phyloP scores from a whole-genome alignment of 2,888 invertebrate genomes.

The Andrena trimmerana region DNA sequence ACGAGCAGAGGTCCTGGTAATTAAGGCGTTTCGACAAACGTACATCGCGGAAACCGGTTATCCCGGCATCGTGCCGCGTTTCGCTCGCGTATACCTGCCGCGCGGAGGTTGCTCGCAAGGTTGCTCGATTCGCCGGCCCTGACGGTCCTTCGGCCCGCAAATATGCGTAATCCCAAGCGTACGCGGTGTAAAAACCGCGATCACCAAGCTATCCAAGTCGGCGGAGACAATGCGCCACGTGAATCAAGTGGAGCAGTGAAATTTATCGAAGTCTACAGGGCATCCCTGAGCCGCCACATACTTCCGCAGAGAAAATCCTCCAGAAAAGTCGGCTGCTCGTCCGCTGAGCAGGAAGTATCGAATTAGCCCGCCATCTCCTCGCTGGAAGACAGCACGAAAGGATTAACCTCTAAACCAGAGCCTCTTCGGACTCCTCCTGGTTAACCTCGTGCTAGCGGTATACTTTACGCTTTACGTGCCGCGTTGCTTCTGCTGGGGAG shows the following conservation, averaged over 20 bases:
- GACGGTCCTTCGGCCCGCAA: constrained; percentile 63
- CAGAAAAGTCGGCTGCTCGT: constrained; percentile 60
- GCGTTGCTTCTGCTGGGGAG: not conserved
- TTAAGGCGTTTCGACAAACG: constrained; percentile 79
- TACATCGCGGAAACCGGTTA: constrained; percentile 76
- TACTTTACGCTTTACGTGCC: constrained; percentile 47
- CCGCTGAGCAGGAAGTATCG: constrained; percentile 79
- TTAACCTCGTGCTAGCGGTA: constrained; percentile 29
- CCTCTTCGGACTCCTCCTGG: constrained; percentile 18
- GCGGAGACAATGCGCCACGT: not conserved
- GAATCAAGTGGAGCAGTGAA: not conserved
- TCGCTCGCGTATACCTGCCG: constrained; percentile 62
- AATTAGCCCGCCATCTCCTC: constrained; percentile 78
- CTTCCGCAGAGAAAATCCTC: too few relatives aligned
- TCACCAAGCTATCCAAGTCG: not conserved
- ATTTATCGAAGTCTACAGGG: not conserved
- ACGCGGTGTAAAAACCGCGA: constrained; percentile 32
- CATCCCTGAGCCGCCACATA: too few relatives aligned
- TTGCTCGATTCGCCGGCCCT: constrained; percentile 63
- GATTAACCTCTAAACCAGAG: constrained; percentile 53
- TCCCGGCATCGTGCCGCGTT: constrained; percentile 56
- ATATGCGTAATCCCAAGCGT: constrained; percentile 59
- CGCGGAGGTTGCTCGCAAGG: constrained; percentile 61
- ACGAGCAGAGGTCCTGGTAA: constrained; percentile 73
- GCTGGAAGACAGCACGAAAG: constrained; percentile 53